Percentiles rank a stretch among this genome's conserved stretches.
Conservation (phyloP, 2,888 invertebrate species). For the Agrochola macilenta region DNA sequence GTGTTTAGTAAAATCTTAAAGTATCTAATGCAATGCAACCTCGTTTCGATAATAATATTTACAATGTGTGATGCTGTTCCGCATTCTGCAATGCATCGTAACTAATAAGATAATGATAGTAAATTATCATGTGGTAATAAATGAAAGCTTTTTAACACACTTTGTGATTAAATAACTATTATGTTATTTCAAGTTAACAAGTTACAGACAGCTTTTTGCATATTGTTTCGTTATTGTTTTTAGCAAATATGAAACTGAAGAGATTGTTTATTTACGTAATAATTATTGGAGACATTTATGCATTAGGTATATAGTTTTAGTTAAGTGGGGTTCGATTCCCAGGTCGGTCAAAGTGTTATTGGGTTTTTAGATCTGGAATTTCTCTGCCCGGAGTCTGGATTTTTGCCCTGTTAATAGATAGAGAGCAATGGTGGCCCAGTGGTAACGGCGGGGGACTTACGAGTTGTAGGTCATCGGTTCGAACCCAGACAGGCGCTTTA, state of each 20-base stretch:
- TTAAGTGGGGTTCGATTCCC: too few species aligned
- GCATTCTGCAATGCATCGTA: slow-evolving; percentile 38
- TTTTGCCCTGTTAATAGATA: too few species aligned
- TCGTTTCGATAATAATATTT: slow-evolving; percentile 28
- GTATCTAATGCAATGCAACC: slow-evolving; percentile 5
- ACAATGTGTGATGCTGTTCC: slow-evolving; percentile 38
- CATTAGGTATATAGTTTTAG: neutral
- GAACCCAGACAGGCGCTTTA: too few species aligned
- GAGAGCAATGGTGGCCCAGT: too few species aligned
- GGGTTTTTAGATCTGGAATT: too few species aligned
- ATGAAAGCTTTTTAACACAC: slow-evolving; percentile 27
- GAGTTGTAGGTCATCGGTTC: too few species aligned
- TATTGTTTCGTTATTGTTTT: neutral
- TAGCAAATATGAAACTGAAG: neutral
- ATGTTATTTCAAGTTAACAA: slow-evolving; percentile 17
- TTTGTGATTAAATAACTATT: slow-evolving; percentile 37
- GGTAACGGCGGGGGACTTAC: too few species aligned
- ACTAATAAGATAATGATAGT: slow-evolving; percentile 40
- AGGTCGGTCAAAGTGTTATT: too few species aligned
- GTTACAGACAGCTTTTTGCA: neutral
- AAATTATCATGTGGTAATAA: slow-evolving; percentile 48
- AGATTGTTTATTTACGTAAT: neutral
- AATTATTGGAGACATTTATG: neutral
- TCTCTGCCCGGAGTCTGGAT: too few species aligned
- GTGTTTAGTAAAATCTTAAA: too few species aligned